A percentile compares a stretch with the other conserved stretches of the same genome.
These are phyloP conservation scores for Dipus sagitta DNA, from an alignment of 2,797 vertebrate genomes.

Conservation along the genomic window DNA sequence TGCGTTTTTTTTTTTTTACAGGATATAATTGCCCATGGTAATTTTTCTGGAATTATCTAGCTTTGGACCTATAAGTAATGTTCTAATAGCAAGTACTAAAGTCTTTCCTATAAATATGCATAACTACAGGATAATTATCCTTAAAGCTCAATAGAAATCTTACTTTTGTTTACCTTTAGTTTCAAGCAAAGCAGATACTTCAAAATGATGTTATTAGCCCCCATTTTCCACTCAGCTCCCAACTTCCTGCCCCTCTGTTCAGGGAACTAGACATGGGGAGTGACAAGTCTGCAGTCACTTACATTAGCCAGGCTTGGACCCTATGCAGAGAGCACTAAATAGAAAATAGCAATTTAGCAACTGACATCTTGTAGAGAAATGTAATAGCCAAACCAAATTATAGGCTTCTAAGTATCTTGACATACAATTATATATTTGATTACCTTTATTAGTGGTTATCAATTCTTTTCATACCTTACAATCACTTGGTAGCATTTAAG, in stretches of 20 bases:
- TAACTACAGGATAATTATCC: neutral
- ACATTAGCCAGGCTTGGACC: neutral
- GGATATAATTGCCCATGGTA: neutral
- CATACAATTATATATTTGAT: neutral
- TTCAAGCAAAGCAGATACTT: neutral
- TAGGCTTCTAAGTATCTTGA: constrained; percentile 34
- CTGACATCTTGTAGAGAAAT: constrained; percentile 38
- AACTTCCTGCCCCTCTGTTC: neutral
- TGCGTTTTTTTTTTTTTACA: neutral
- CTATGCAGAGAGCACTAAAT: neutral
- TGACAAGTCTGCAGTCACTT: neutral
- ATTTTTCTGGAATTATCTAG: constrained; percentile 15
- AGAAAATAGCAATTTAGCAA: constrained; percentile 13
- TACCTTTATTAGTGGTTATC: neutral
- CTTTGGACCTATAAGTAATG: neutral
- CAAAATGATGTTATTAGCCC: neutral
- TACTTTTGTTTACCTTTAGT: neutral
- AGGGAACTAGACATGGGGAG: neutral
- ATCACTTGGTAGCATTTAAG: constrained; percentile 32
- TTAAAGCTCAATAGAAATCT: neutral
- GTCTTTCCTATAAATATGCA: neutral
- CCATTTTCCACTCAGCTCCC: neutral
- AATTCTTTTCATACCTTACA: neutral
- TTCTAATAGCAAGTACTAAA: constrained; percentile 10
- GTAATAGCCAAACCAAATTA: neutral